Evolutionary conservation across 2,797 vertebrate genomes (phyloP), one percentile per base, ranked within the genome.

Genomic region (Hyperoplus lanceolatus): DNA sequence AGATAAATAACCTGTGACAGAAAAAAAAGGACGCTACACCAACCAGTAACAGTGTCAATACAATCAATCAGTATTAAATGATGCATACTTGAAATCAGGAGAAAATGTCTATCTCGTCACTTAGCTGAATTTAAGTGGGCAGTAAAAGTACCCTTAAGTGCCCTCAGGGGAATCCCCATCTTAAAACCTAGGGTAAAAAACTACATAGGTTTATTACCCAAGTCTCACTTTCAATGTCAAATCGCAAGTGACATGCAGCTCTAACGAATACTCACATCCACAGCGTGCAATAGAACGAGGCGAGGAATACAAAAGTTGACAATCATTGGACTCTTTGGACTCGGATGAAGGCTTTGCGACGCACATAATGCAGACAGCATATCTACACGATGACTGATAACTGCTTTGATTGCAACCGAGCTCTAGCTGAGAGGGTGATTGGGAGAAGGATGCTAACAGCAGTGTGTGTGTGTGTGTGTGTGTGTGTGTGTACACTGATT

Each of bases 321-420:
- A 72, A 53, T 46, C 55, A 66, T 36, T 39, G 70, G 58, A 51
- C 53, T 62, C 56, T 66, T 61, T 38, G 58, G 66, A 66, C 60
- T 74, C 58, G 43, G 54, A 79, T 83, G 63, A 83, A 70, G 57
- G 78, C 60, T 70, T 68, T 29, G 57, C 54, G 16, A 38, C n/a
- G 5, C 64, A 73, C 61, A 72, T 57, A 73, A 64, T 50, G 62
- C 59, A 75, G 43, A 57, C 70, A 38, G 78, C 56, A 45, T 60
- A 42, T 81, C 79, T 72, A 79, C 21, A 72, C 29, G 15, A 80
- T 71, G 83, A 89, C 85, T 78, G 80, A 92, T 82, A 81, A 82
- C 79, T 73, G 78, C 60, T 61, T 84, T 86, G 85, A 89, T 85
- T 90, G 89, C 79, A 51, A 68, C 60, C 5, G 63, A 82, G 80